Conservation (phyloP, 1,140 invertebrate species). For the Pemphigus obesinymphae region DNA sequence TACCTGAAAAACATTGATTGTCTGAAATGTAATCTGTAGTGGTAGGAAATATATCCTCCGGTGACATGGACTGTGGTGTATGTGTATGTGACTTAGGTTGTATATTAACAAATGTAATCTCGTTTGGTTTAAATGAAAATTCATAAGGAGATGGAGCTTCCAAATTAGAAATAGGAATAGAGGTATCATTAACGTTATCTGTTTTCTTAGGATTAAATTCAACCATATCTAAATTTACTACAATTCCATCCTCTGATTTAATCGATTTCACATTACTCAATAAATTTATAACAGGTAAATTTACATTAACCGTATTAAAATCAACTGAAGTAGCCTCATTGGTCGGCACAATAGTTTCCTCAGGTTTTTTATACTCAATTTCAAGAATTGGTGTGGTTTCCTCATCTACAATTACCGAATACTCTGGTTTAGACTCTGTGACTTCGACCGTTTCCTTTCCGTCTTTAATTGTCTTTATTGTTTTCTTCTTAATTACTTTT, state of each 20-base stretch:
- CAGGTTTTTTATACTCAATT: too few relatives aligned
- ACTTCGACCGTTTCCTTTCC: neutral
- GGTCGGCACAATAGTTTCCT: too few relatives aligned
- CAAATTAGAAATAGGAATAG: neutral
- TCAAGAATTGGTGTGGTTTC: too few relatives aligned
- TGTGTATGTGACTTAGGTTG: neutral
- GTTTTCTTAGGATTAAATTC: neutral
- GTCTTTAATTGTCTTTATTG: neutral
- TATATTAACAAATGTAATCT: neutral
- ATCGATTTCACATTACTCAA: too few relatives aligned
- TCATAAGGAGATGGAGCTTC: neutral
- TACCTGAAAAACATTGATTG: neutral
- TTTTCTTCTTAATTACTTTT: neutral
- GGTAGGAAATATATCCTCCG: too few relatives aligned
- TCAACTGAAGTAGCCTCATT: too few relatives aligned
- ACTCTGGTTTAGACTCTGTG: neutral
- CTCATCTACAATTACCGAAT: too few relatives aligned
- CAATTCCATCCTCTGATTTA: too few relatives aligned
- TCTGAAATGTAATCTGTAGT: too few relatives aligned
- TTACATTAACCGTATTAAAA: too few relatives aligned
- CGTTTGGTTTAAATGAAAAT: neutral
- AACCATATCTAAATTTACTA: neutral
- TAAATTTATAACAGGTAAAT: too few relatives aligned
- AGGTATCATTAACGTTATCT: neutral
- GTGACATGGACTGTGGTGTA: too few relatives aligned